These are phyloP conservation scores for Lysandra bellargus DNA, from an alignment of 2,888 invertebrate genomes.

Conservation along the genomic window DNA sequence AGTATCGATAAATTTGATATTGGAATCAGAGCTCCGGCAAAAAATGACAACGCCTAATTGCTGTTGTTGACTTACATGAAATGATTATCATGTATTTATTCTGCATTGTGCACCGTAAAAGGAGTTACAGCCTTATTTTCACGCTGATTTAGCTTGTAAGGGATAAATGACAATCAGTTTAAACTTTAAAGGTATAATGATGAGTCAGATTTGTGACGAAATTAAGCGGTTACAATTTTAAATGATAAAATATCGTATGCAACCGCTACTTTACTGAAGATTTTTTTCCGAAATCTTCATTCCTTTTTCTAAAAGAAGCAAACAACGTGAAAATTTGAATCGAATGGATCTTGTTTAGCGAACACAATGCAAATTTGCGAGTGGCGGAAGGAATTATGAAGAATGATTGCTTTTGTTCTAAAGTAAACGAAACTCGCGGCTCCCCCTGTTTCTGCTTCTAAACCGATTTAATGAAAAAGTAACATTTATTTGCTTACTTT, in stretches of 20 bases:
- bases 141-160: conserved; percentile 31
- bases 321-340: not conserved
- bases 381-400: not conserved
- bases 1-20: conserved; percentile 1
- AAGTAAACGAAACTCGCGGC: not conserved
- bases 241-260: not conserved
- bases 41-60: conserved; percentile 12
- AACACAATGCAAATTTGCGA: not conserved
- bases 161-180: conserved; percentile 9
- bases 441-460: not conserved
- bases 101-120: conserved; percentile 35
- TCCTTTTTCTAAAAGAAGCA: not conserved
- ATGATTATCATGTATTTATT: conserved; percentile 35
- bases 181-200: not conserved
- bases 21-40: not conserved
- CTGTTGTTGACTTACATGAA: conserved; percentile 6
- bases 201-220: not conserved
- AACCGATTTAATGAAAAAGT: not conserved
- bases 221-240: not conserved
- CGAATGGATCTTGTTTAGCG: not conserved
- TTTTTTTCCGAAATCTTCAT: too few relatives aligned
- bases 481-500: not conserved
- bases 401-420: not conserved
- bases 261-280: too few relatives aligned
- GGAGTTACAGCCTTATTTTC: conserved; percentile 35